Evolutionary conservation across 2,888 invertebrate genomes (phyloP).

Genomic region (Germaria angustata): DNA sequence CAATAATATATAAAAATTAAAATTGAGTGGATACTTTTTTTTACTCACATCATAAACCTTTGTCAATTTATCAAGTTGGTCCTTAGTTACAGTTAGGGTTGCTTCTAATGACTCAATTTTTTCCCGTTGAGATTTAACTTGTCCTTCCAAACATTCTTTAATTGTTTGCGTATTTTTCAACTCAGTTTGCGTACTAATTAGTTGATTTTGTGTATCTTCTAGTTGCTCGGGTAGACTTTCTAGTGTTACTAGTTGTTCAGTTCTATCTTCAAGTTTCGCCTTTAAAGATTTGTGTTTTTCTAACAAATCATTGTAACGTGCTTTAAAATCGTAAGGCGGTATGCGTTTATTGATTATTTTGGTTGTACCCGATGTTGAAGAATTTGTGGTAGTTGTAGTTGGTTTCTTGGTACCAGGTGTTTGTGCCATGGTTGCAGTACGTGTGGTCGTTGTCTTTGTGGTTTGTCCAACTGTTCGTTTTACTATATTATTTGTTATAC

Average conservation of each 20-base stretch:
- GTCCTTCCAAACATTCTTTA: constrained; percentile 74
- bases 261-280: constrained; percentile 81
- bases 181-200: constrained; percentile 74
- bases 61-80: constrained; percentile 73
- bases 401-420: constrained; percentile 32
- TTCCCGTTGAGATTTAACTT: constrained; percentile 72
- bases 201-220: constrained; percentile 79
- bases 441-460: neutral
- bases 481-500: neutral
- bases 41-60: constrained; percentile 72
- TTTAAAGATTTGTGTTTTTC: constrained; percentile 83
- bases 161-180: constrained; percentile 72
- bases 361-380: constrained; percentile 66
- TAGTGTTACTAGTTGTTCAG: constrained; percentile 80
- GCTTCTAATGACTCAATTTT: constrained; percentile 75
- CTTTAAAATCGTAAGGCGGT: constrained; percentile 85
- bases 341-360: constrained; percentile 81
- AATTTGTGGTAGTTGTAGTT: neutral
- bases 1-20: too few relatives aligned
- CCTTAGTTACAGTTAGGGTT: constrained; percentile 73
- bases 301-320: constrained; percentile 83
- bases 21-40: too few relatives aligned
- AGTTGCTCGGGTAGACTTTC: constrained; percentile 81
- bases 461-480: constrained; percentile 23
- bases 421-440: constrained; percentile 5